These are phyloP conservation scores for Shinisaurus crocodilurus DNA, from an alignment of 2,113 vertebrate genomes.

Conservation along the genomic window DNA sequence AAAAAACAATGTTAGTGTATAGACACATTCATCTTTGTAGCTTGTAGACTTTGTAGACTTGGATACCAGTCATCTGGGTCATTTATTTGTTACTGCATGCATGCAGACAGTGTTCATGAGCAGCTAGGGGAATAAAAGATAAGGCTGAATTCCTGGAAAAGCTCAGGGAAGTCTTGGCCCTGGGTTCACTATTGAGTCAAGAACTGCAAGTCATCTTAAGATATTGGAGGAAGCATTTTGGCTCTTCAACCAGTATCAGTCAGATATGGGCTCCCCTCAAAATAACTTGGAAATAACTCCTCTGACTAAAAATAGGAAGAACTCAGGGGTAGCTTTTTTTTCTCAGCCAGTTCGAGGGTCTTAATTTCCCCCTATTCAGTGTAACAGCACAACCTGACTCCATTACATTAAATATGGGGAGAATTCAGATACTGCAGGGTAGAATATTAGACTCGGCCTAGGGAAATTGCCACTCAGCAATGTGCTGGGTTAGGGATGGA, in stretches of 20 bases:
- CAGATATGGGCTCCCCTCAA: neutral
- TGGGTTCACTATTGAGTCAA: too few relatives aligned
- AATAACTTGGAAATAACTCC: neutral
- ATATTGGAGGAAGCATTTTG: neutral
- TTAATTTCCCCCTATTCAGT: neutral
- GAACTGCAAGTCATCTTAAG: neutral
- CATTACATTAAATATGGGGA: neutral
- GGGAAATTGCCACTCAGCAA: too few relatives aligned
- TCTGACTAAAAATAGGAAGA: neutral
- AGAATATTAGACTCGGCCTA: too few relatives aligned
- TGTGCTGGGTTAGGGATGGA: too few relatives aligned
- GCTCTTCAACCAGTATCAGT: neutral
- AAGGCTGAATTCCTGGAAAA: neutral
- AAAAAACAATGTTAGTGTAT: slow-evolving; percentile 59
- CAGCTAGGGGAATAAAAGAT: slow-evolving; percentile 8
- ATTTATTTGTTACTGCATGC: slow-evolving; percentile 67
- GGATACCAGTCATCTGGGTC: slow-evolving; percentile 68
- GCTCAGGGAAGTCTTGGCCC: neutral
- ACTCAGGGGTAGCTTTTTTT: neutral
- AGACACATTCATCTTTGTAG: slow-evolving; percentile 74
- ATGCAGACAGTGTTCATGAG: slow-evolving; percentile 52
- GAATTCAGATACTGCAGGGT: neutral
- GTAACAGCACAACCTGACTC: neutral
- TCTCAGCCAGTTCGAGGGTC: neutral
- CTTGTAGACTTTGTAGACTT: too few relatives aligned